phyloP scores from a whole-genome alignment of 2,113 vertebrate species.

The Nerophis lumbriciformis region DNA sequence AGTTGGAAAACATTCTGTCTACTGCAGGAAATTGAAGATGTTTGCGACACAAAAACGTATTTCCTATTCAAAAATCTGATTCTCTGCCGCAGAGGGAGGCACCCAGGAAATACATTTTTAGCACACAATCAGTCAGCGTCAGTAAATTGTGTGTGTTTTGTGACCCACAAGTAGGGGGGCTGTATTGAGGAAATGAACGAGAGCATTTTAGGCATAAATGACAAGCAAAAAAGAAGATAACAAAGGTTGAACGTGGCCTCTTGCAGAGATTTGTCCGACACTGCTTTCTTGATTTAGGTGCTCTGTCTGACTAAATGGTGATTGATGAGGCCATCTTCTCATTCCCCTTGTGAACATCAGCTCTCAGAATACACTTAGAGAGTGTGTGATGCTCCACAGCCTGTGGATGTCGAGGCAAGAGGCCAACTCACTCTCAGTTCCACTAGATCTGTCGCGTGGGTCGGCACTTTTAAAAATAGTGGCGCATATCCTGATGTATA shows the following conservation, averaged over 20 bases:
- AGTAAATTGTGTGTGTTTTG: not conserved
- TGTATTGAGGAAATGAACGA: not conserved
- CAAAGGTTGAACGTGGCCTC: slow-evolving; percentile 8
- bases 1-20: too few species aligned
- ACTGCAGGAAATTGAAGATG: not conserved
- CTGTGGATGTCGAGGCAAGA: slow-evolving; percentile 36
- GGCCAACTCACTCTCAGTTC: slow-evolving; percentile 57
- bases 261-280: slow-evolving; percentile 13
- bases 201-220: slow-evolving; percentile 8
- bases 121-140: slow-evolving; percentile 2
- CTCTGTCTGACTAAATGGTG: slow-evolving; percentile 47
- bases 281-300: slow-evolving; percentile 33
- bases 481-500: slow-evolving; percentile 34
- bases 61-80: not conserved
- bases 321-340: slow-evolving; percentile 55
- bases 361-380: slow-evolving; percentile 40
- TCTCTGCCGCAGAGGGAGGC: not conserved
- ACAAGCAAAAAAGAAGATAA: slow-evolving; percentile 13
- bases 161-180: not conserved
- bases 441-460: slow-evolving; percentile 52
- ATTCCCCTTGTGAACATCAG: slow-evolving; percentile 37
- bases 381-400: slow-evolving; percentile 33
- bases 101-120: not conserved
- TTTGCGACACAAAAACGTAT: not conserved
- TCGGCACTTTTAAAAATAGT: slow-evolving; percentile 38